phyloP scores from a whole-genome alignment of 2,113 vertebrate species.

The Burhinus bistriatus region DNA sequence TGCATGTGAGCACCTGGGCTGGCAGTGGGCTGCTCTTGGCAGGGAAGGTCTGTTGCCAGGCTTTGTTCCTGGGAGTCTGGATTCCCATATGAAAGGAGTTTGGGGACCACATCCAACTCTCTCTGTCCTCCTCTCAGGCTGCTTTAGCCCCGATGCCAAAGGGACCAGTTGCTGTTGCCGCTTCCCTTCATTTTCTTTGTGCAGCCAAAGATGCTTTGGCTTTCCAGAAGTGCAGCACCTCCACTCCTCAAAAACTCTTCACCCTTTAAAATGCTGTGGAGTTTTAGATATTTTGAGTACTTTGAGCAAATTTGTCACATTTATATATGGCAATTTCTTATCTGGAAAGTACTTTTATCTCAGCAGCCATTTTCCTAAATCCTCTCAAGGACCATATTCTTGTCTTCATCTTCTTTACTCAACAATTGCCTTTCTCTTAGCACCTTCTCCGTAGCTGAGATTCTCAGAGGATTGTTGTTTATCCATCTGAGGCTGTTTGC shows the following conservation, averaged over 20 bases:
- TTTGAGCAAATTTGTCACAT: not conserved
- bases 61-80: constrained; percentile 41
- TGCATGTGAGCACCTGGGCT: constrained; percentile 49
- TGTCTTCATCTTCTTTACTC: not conserved
- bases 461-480: not conserved
- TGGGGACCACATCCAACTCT: not conserved
- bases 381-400: not conserved
- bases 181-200: not conserved
- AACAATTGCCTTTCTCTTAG: not conserved
- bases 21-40: constrained; percentile 32
- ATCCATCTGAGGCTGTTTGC: not conserved
- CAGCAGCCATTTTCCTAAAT: not conserved
- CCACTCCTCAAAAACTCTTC: not conserved
- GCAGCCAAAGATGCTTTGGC: not conserved
- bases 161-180: not conserved
- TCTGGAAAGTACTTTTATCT: not conserved
- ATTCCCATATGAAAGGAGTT: constrained; percentile 33
- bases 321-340: not conserved
- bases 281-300: not conserved
- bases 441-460: not conserved
- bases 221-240: not conserved
- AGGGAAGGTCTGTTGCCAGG: not conserved
- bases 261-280: not conserved
- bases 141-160: not conserved
- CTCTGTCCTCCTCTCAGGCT: not conserved